These are phyloP conservation scores for Rallus crepitans DNA, from an alignment of 2,797 vertebrate genomes.

Conservation along the genomic window DNA sequence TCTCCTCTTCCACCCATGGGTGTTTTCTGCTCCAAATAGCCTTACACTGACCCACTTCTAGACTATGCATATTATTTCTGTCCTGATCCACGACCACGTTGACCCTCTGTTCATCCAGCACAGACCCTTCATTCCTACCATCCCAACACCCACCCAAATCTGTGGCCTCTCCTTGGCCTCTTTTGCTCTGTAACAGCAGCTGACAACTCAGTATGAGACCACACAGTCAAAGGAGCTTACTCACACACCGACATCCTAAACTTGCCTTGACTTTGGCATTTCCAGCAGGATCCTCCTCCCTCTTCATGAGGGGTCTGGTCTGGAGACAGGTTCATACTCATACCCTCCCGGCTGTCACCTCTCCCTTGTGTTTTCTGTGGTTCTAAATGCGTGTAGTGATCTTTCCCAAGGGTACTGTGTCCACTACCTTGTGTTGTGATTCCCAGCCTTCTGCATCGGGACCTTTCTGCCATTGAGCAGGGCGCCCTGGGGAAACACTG, in stretches of 20 bases:
- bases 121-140: background rate
- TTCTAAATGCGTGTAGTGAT: background rate
- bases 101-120: background rate
- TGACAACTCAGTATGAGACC: background rate
- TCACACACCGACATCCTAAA: fast-evolving
- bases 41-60: background rate
- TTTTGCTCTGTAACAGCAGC: fast-evolving
- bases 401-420: background rate
- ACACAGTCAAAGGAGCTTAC: background rate
- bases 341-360: background rate
- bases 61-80: background rate
- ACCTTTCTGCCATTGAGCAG: background rate
- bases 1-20: background rate
- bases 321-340: fast-evolving
- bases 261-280: background rate
- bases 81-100: background rate
- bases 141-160: background rate
- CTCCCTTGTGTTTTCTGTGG: background rate
- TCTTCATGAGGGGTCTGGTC: background rate
- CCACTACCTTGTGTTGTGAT: fast-evolving
- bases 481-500: background rate
- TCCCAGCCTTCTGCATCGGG: fast-evolving
- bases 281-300: background rate
- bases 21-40: background rate
- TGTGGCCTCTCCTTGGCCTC: background rate